Percentiles rank a stretch among this genome's conserved stretches.
Conservation (phyloP, 1,140 invertebrate genomes). For the Diploscapter pachys region DNA sequence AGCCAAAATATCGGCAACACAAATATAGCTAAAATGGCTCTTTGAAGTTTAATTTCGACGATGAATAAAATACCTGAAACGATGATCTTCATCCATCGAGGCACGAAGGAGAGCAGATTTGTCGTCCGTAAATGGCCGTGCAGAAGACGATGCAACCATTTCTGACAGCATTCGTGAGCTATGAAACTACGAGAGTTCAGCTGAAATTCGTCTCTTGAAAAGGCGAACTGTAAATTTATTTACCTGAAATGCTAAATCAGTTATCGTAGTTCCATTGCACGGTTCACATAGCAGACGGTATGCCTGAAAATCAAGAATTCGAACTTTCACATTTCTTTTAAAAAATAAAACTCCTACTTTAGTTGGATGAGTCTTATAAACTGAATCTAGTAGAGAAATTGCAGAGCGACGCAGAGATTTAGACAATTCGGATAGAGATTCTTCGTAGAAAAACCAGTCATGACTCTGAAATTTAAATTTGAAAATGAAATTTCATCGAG, state of each 20-base stretch:
- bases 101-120: slow-evolving; percentile 27
- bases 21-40: too few species aligned
- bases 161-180: slow-evolving; percentile 53
- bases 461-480: slow-evolving; percentile 36
- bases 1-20: slow-evolving; percentile 6
- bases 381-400: slow-evolving; percentile 36
- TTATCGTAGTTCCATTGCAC: slow-evolving; percentile 44
- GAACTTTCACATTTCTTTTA: background rate
- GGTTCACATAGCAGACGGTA: slow-evolving; percentile 44
- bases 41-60: too few species aligned
- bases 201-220: slow-evolving; percentile 28
- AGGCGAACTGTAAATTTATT: background rate
- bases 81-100: slow-evolving; percentile 48
- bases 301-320: slow-evolving; percentile 11
- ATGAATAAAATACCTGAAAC: slow-evolving; percentile 28
- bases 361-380: slow-evolving; percentile 31
- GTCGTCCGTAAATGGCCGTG: slow-evolving; percentile 46
- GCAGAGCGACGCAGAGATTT: slow-evolving; percentile 39
- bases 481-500: too few species aligned
- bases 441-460: slow-evolving; percentile 53
- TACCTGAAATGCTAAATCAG: slow-evolving; percentile 49
- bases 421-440: slow-evolving; percentile 36
- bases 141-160: slow-evolving; percentile 49
- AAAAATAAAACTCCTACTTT: slow-evolving; percentile 9
- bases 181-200: slow-evolving; percentile 40